Evolutionary conservation across 2,888 invertebrate species (phyloP).

Genomic region (Erynnis tages): DNA sequence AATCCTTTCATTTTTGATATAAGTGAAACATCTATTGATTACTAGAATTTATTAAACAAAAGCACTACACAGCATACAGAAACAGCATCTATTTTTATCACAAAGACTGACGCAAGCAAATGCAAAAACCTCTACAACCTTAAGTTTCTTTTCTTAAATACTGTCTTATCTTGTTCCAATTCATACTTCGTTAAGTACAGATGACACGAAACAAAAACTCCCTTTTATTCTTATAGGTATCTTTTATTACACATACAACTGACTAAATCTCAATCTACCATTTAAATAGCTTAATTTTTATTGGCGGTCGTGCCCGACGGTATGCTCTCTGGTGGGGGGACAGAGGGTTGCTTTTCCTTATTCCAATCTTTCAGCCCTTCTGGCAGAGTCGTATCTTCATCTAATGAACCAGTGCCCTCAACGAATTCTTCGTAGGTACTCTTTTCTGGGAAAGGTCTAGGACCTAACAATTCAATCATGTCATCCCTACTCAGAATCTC

Average conservation of each 20-base stretch:
- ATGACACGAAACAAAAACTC: constrained; percentile 49
- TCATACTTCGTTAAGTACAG: not conserved
- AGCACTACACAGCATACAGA: constrained; percentile 33
- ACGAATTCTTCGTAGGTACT: constrained; percentile 99
- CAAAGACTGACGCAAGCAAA: constrained; percentile 26
- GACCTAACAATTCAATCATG: constrained; percentile 97
- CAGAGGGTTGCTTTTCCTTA: constrained; percentile 77
- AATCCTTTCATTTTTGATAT: constrained; percentile 28
- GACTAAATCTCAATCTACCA: constrained; percentile 55
- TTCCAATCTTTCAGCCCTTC: constrained; percentile 98
- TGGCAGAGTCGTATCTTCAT: constrained; percentile 97
- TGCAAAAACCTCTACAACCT: constrained; percentile 17
- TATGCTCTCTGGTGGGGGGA: constrained; percentile 51
- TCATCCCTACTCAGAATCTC: constrained; percentile 98
- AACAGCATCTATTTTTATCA: constrained; percentile 27
- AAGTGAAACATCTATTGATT: constrained; percentile 31
- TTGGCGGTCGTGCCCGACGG: constrained; percentile 46
- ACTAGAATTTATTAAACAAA: constrained; percentile 69
- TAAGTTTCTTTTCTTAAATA: constrained; percentile 14
- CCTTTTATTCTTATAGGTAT: constrained; percentile 70
- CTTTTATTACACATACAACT: constrained; percentile 67
- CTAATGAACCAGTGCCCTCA: constrained; percentile 98
- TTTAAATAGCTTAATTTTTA: constrained; percentile 58
- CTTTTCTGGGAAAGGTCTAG: constrained; percentile 98
- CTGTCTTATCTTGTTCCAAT: constrained; percentile 4